phyloP scores from a whole-genome alignment of 2,797 vertebrate species.

The Alcedo atthis region DNA sequence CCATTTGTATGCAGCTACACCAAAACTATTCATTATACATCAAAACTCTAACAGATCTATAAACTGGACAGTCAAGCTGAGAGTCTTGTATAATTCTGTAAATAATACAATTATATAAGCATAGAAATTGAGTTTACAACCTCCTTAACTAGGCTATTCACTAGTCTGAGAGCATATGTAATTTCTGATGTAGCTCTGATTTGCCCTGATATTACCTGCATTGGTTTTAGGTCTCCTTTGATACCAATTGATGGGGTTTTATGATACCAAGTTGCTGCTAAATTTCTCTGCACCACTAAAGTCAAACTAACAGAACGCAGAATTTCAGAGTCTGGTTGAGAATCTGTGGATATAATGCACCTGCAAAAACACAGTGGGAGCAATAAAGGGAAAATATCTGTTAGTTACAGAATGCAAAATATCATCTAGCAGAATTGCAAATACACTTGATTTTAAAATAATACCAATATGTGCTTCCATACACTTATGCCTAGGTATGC shows the following conservation, averaged over 20 bases:
- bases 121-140: neutral
- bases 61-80: neutral
- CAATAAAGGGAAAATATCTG: neutral
- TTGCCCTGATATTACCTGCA: constrained; percentile 82
- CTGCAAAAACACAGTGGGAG: constrained; percentile 48
- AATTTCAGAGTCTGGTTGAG: constrained; percentile 81
- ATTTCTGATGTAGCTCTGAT: neutral
- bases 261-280: constrained; percentile 89
- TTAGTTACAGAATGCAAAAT: neutral
- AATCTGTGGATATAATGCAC: constrained; percentile 66
- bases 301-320: constrained; percentile 90
- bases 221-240: constrained; percentile 91
- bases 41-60: neutral
- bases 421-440: neutral
- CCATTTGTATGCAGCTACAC: neutral
- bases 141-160: neutral
- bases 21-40: neutral
- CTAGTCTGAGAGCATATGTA: neutral
- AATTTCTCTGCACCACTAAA: constrained; percentile 89
- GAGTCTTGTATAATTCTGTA: neutral
- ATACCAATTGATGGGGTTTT: constrained; percentile 87
- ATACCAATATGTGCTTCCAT: neutral
- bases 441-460: neutral
- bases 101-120: neutral
- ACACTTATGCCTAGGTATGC: neutral